These are phyloP conservation scores for Arvicanthis niloticus DNA, from an alignment of 2,113 vertebrate species.

Conservation along the genomic window DNA sequence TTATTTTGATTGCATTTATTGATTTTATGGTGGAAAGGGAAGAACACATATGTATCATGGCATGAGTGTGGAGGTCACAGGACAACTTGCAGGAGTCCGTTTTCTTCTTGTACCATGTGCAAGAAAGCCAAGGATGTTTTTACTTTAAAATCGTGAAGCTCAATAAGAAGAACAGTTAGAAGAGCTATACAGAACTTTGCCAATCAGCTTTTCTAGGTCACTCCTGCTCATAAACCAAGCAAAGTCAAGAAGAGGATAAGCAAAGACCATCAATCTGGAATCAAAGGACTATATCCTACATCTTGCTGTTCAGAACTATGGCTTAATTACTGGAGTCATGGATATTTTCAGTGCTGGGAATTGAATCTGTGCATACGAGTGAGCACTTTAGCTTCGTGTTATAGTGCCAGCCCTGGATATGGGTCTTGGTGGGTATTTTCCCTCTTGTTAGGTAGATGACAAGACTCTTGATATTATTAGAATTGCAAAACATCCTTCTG, in stretches of 20 bases:
- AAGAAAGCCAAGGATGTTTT: neutral
- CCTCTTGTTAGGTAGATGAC: neutral
- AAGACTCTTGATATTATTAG: neutral
- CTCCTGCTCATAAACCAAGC: neutral
- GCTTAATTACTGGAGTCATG: neutral
- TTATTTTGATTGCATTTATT: neutral
- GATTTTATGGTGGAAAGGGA: no score
- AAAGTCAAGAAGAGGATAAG: neutral
- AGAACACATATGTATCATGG: neutral
- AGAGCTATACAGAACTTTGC: neutral
- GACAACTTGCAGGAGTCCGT: neutral
- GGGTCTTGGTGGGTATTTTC: neutral
- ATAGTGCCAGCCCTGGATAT: neutral
- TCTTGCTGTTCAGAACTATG: constrained; percentile 13
- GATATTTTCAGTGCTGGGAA: neutral
- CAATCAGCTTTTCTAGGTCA: constrained; percentile 9
- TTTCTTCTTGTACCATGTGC: neutral
- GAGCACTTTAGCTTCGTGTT: no score
- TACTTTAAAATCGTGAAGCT: neutral
- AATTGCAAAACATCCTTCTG: constrained; percentile 32
- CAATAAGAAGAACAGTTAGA: neutral
- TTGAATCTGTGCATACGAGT: neutral
- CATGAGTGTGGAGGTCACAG: neutral
- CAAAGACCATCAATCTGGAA: constrained; percentile 33
- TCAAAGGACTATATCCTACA: constrained; percentile 1